Base-by-base conservation (phyloP, 2,888 invertebrate species). In the Orchesella flavescens region DNA sequence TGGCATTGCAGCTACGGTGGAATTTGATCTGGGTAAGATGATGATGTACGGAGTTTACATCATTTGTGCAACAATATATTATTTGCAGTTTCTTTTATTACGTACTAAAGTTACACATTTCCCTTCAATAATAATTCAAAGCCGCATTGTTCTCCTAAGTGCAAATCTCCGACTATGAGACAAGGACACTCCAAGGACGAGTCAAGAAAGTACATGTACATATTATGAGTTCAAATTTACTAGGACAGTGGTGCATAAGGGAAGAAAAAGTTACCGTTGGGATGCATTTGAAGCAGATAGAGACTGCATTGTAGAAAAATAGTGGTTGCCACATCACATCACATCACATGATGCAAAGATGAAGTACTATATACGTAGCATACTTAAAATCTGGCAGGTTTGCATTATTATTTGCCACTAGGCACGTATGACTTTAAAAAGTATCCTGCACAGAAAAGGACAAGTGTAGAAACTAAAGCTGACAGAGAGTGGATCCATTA, bases 131-230 rank as follows among this genome's bases (percentile, higher is more conserved):
- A 34, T 34, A 34, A 34, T 34, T 34, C 34, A 34, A 34, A 34
- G 34, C 34, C 34, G 34, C 34, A 34, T 34, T 34, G 34, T 34
- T 34, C 34, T 34, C 7, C 3, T 34, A 34, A 34, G 3, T 53
- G 53, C 2, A 53, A 53, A 53, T 53, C 53, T 15, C 53, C 19
- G 55, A 65, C 68, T 68, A 24, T n/a, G 43, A 59, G 71, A 61
- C 78, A 78, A 78, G 78, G 78, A 78, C 78, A 71, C 49, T 71
- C 78, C 78, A 78, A 78, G 78, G 78, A 78, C 78, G 71, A 23
- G 4, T 17, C 1, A 17, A 2, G 53, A 5, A 10, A 53, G 53
- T 53, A 34, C 34, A 34, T 34, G 34, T 34, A 4, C 34, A 34
- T 34, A 46, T 46, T 46, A 53, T 53, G 53, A 10, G 53, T 53